phyloP scores from a whole-genome alignment of 2,797 vertebrate species.

The Xenentodon cancila region DNA sequence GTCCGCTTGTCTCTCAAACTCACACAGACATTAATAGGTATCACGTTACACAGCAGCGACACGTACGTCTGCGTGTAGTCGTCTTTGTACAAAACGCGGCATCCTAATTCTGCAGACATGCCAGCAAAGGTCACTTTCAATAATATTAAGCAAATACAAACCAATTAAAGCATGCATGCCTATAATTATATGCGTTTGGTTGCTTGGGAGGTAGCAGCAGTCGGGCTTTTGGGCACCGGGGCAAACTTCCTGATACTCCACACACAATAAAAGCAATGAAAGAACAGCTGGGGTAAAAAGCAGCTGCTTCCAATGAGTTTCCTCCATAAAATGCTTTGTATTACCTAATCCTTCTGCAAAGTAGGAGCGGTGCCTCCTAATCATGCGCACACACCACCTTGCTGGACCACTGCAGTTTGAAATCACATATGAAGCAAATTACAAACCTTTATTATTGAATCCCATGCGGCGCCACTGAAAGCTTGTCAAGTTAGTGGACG shows the following conservation, averaged over 20 bases:
- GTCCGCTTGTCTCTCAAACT: conserved; percentile 13
- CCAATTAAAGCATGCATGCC: background rate
- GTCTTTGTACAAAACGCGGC: background rate
- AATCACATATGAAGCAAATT: conserved; percentile 67
- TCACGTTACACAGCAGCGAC: conserved; percentile 8
- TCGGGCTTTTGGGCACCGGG: conserved; percentile 12
- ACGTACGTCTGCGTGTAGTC: background rate
- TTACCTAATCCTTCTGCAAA: conserved; percentile 63
- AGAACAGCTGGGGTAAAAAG: conserved; percentile 44
- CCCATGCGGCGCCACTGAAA: conserved; percentile 46
- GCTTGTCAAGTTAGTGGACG: conserved; percentile 7
- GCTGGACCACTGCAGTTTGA: conserved; percentile 31
- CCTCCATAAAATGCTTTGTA: conserved; percentile 59
- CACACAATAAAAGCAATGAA: conserved; percentile 44
- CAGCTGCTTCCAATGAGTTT: conserved; percentile 72
- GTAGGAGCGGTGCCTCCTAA: conserved; percentile 58
- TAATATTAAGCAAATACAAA: conserved; percentile 11
- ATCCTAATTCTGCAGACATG: background rate
- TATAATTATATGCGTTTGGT: conserved; percentile 19
- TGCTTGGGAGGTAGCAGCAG: conserved; percentile 20
- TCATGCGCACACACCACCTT: conserved; percentile 25
- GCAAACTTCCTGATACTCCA: conserved; percentile 39
- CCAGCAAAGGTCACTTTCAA: background rate
- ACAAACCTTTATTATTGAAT: conserved; percentile 50
- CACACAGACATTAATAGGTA: conserved; percentile 8